phyloP scores from a whole-genome alignment of 64 coral and sea anemone genomes.

The Montipora capricornis region DNA sequence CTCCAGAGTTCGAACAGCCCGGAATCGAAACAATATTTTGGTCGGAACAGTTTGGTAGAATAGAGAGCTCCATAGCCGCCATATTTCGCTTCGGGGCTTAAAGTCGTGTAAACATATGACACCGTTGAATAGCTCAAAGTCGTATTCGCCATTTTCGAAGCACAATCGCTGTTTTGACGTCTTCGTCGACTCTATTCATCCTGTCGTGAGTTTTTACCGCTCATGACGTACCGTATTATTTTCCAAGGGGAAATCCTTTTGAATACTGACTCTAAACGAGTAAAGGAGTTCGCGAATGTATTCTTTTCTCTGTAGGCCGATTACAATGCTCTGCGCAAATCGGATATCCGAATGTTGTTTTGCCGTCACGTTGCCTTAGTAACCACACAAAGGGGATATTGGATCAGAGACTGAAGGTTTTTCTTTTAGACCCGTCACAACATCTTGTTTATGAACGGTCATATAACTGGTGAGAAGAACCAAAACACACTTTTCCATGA shows the following conservation, averaged over 20 bases:
- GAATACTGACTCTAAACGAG: not conserved
- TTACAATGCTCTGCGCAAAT: not conserved
- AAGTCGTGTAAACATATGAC: constrained; percentile 30
- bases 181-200: not conserved
- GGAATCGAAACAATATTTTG: not conserved
- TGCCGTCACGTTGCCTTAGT: constrained; percentile 15
- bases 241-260: not conserved
- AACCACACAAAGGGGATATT: not conserved
- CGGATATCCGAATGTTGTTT: constrained; percentile 50
- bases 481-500: constrained; percentile 5
- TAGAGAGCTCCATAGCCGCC: not conserved
- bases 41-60: constrained; percentile 15
- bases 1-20: constrained; percentile 12
- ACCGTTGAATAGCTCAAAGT: not conserved
- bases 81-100: constrained; percentile 11
- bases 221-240: not conserved
- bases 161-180: not conserved
- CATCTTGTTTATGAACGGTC: not conserved
- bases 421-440: not conserved
- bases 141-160: not conserved
- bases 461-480: not conserved
- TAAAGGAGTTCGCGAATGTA: not conserved
- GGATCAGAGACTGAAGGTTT: too few relatives aligned
- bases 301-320: not conserved
- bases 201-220: not conserved